These are phyloP conservation scores for Chromis chromis DNA, from an alignment of 2,797 vertebrate species.

Conservation along the genomic window DNA sequence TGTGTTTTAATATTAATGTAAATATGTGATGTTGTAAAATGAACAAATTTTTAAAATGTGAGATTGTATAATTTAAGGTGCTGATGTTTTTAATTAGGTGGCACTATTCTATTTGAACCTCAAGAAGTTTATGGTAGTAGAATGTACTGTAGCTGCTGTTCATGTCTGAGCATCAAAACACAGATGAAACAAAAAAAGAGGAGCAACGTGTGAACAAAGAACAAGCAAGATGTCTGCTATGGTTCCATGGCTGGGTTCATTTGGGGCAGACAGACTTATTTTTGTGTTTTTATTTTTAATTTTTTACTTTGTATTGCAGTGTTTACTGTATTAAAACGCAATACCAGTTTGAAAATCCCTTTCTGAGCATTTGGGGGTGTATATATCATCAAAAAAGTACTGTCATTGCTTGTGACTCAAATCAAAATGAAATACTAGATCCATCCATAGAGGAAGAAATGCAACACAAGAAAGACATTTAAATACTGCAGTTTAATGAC, in stretches of 20 bases:
- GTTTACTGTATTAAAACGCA: slow-evolving; percentile 68
- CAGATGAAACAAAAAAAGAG: slow-evolving; percentile 14
- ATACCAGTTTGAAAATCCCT: slow-evolving; percentile 47
- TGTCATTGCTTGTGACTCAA: slow-evolving; percentile 25
- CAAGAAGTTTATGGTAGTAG: slow-evolving; percentile 70
- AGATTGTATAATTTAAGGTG: slow-evolving; percentile 85
- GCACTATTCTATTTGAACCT: slow-evolving; percentile 73
- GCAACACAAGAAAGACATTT: neutral
- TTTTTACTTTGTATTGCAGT: slow-evolving; percentile 58
- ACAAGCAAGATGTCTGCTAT: slow-evolving; percentile 78
- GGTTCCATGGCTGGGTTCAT: slow-evolving; percentile 30
- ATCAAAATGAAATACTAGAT: slow-evolving; percentile 18
- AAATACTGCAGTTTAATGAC: neutral
- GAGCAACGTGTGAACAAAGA: slow-evolving; percentile 63
- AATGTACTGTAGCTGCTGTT: slow-evolving; percentile 80
- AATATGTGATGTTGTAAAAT: slow-evolving; percentile 81
- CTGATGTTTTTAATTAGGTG: slow-evolving; percentile 81
- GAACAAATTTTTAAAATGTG: slow-evolving; percentile 79
- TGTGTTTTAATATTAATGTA: slow-evolving; percentile 76
- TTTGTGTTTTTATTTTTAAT: slow-evolving; percentile 12
- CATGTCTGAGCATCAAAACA: slow-evolving; percentile 64
- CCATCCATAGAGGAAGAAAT: slow-evolving; percentile 3
- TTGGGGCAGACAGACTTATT: slow-evolving; percentile 46
- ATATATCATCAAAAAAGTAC: slow-evolving; percentile 67
- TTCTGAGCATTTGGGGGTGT: slow-evolving; percentile 51